phyloP scores from a whole-genome alignment of 2,797 vertebrate genomes.

The Craterocephalus amniculus region DNA sequence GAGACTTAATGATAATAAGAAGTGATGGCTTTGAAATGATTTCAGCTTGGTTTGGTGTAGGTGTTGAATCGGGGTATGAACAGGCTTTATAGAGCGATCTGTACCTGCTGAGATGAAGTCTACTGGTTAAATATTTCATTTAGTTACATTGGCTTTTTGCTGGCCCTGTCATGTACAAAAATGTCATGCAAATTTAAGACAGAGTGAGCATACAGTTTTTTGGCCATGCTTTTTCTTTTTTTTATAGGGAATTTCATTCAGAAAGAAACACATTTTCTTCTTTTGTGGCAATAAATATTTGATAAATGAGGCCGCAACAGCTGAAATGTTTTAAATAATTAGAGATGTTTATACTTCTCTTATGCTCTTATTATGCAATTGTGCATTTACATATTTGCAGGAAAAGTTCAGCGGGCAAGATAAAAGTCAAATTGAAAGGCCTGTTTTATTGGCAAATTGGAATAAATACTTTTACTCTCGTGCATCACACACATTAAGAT shows the following conservation, averaged over 20 bases:
- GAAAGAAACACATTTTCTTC: slow-evolving; percentile 22
- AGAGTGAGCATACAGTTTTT: slow-evolving; percentile 13
- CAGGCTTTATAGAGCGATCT: slow-evolving; percentile 40
- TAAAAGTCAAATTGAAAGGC: slow-evolving; percentile 56
- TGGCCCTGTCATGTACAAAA: slow-evolving; percentile 19
- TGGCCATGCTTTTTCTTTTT: background rate
- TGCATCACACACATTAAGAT: slow-evolving; percentile 75
- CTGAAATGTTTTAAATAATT: slow-evolving; percentile 53
- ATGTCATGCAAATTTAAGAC: slow-evolving; percentile 16
- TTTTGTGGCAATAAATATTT: slow-evolving; percentile 35
- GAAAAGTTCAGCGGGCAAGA: slow-evolving; percentile 42
- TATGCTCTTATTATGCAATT: slow-evolving; percentile 58
- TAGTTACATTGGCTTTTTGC: slow-evolving; percentile 24
- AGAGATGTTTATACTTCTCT: slow-evolving; percentile 62
- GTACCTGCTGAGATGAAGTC: slow-evolving; percentile 42
- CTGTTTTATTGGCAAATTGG: slow-evolving; percentile 68
- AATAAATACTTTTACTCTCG: slow-evolving; percentile 67
- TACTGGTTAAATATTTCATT: slow-evolving; percentile 35
- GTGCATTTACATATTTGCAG: slow-evolving; percentile 57
- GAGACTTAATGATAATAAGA: slow-evolving; percentile 57
- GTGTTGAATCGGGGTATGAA: slow-evolving; percentile 45
- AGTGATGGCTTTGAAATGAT: slow-evolving; percentile 66
- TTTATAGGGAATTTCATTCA: slow-evolving; percentile 22
- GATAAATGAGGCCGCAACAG: slow-evolving; percentile 50
- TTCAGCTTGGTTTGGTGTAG: slow-evolving; percentile 45